phyloP scores from a whole-genome alignment of 1,140 invertebrate species.

The Mizuhopecten yessoensis region DNA sequence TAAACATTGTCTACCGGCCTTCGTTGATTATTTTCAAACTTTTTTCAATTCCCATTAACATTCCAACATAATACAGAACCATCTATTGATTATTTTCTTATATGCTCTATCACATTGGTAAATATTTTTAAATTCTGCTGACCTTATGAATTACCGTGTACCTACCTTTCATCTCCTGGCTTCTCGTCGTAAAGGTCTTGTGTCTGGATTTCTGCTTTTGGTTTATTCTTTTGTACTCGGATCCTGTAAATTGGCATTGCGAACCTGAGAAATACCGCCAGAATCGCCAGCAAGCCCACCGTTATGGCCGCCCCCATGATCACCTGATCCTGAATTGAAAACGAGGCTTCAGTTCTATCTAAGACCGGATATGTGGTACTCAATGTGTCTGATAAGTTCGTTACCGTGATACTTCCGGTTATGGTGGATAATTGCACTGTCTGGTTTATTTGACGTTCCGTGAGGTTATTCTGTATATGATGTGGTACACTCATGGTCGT shows the following conservation, averaged over 20 bases:
- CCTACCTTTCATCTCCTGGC: neutral
- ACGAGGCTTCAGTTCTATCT: neutral
- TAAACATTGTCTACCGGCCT: too few species aligned
- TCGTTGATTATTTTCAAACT: too few species aligned
- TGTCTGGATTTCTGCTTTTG: neutral
- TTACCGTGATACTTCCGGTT: neutral
- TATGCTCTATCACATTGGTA: too few species aligned
- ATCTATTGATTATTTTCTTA: too few species aligned
- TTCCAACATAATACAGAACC: too few species aligned
- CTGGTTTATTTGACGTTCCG: neutral
- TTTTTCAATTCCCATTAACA: too few species aligned
- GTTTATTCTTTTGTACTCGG: neutral
- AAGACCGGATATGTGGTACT: neutral
- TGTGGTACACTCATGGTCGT: neutral
- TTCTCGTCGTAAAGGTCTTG: neutral
- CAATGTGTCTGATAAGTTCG: neutral
- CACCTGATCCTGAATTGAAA: constrained; percentile 2
- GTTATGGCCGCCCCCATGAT: neutral
- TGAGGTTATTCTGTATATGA: neutral
- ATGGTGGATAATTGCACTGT: neutral
- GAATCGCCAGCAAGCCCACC: neutral
- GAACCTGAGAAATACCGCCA: neutral
- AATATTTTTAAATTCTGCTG: too few species aligned
- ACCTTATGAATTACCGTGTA: neutral
- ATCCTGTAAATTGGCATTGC: neutral